Base-by-base conservation (phyloP, 2,797 vertebrate genomes). In the Coregonus ussuriensis region DNA sequence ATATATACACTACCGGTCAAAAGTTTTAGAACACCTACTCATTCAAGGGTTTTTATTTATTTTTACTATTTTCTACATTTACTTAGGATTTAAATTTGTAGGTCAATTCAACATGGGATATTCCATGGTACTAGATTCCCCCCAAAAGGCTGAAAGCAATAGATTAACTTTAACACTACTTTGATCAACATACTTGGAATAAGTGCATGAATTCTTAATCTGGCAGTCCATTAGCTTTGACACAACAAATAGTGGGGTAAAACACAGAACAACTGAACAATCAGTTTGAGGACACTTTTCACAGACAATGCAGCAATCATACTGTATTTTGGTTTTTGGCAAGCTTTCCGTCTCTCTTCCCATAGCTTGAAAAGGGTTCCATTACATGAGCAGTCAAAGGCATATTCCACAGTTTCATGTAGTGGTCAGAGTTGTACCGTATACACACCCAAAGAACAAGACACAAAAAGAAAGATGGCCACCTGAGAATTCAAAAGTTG, bases 171-270 rank as follows among this genome's bases (percentile, higher is more conserved):
- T 13, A 81, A 82, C 74, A 74, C 76, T 85, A 86, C 69, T 72
- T 72, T n/a, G 79, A 84, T 81, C 83, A 86, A 85, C 86, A 87
- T 63, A 80, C 85, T 81, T 82, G 88, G 90, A 88, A 82, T 92
- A 90, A 87, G 85, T 92, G 91, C 91, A 89, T 88, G 87, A 79
- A 79, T 82, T 82, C 80, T 71, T 82, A 81, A 80, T 75, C 74
- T 82, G 82, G 89, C 92, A 92, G 92, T 93, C 88, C 77, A 52
- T 85, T 84, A 92, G 92, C 89, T 90, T 86, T 79, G 80, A 90
- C 80, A 88, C 75, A 82, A 81, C 80, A 47, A 47, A 13, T 69
- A 82, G 80, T 65, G 25, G 69, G 67, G 33, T 51, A 83, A 86
- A 71, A 82, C 18, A 66, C 69, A 81, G 83, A 72, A 79, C 52